Conservation (phyloP, 2,113 vertebrate genomes). For the Macrotis lagotis region DNA sequence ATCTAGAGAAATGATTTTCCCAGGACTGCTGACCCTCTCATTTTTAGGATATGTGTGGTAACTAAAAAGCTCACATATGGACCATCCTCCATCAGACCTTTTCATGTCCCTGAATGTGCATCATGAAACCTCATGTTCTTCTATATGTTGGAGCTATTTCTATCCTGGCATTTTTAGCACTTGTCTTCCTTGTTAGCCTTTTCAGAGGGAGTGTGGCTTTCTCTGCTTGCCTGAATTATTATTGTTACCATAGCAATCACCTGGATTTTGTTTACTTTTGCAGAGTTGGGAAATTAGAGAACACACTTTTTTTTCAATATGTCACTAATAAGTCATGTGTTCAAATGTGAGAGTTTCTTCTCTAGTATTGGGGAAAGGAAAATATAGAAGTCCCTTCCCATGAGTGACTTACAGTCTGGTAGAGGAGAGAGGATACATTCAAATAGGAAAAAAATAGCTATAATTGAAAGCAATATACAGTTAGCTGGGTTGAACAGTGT, state of each 20-base stretch:
- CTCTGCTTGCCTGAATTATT: not conserved
- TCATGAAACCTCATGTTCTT: not conserved
- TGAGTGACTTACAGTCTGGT: not conserved
- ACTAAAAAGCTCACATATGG: not conserved
- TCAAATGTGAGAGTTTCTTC: not conserved
- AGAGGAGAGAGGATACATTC: not conserved
- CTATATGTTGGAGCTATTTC: not conserved
- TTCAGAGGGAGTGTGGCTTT: not conserved
- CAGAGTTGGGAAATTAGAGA: not conserved
- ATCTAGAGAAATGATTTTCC: not conserved
- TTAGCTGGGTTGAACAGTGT: not conserved
- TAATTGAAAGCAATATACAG: not conserved
- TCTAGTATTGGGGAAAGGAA: not conserved
- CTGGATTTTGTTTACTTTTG: not conserved
- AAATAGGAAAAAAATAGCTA: not conserved
- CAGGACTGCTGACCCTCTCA: not conserved
- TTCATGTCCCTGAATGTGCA: not conserved
- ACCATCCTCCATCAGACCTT: not conserved
- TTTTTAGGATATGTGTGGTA: not conserved
- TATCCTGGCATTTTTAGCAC: not conserved
- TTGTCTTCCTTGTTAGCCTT: not conserved
- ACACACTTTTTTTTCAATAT: not conserved
- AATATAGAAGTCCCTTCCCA: not conserved
- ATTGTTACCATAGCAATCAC: not conserved
- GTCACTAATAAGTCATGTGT: not conserved